Evolutionary conservation across 2,113 vertebrate genomes (phyloP).

Genomic region (Vulpes lagopus): DNA sequence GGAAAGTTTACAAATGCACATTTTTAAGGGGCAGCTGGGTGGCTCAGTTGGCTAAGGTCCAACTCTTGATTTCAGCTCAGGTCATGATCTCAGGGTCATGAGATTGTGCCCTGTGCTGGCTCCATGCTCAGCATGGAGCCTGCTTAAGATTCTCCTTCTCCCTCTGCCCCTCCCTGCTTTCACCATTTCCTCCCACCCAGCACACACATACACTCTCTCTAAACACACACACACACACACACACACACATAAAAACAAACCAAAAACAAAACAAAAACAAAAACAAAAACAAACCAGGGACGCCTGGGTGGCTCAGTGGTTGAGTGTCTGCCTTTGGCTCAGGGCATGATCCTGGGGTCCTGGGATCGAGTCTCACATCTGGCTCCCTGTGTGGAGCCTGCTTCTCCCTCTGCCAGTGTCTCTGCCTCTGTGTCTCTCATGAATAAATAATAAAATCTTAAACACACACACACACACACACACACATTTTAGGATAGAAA

Average conservation of each 20-base stretch:
- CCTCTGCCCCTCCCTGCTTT: not conserved
- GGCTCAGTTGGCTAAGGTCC: not conserved
- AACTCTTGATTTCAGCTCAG: not conserved
- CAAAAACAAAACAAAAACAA: no score
- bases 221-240: not conserved
- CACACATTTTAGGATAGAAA: not conserved
- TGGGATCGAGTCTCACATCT: no score
- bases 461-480: not conserved
- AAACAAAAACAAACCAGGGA: no score
- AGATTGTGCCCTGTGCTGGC: not conserved
- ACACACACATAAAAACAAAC: no score
- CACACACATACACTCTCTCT: not conserved
- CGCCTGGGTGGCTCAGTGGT: no score
- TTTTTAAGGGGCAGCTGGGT: not conserved
- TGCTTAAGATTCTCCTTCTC: not conserved
- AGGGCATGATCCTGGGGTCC: no score
- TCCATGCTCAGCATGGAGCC: not conserved
- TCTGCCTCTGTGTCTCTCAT: no score
- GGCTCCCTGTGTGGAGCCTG: no score
- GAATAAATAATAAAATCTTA: no score
- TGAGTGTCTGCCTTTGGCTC: no score
- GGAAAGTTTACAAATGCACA: slow-evolving; percentile 24
- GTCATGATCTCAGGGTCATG: not conserved
- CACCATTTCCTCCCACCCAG: not conserved
- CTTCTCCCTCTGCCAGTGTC: no score